phyloP scores from a whole-genome alignment of 1,140 invertebrate species.

The Maniola jurtina region DNA sequence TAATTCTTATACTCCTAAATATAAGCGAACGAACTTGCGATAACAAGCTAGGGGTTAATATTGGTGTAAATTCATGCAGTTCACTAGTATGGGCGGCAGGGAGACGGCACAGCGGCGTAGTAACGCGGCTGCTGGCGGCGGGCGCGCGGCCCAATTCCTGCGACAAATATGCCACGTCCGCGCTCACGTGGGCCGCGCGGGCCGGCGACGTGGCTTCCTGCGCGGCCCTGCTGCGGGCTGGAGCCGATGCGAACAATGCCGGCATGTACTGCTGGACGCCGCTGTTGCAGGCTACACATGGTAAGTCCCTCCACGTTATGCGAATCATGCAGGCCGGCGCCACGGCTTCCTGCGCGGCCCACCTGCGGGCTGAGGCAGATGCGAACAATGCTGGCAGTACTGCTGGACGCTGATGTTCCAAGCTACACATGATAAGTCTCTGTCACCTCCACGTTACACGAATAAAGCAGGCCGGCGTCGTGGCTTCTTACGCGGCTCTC shows the following conservation, averaged over 20 bases:
- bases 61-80: constrained; percentile 41
- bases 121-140: constrained; percentile 87
- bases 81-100: constrained; percentile 97
- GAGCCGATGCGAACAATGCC: constrained; percentile 80
- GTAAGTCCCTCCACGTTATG: constrained; percentile 34
- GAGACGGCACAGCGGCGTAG: constrained; percentile 92
- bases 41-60: not conserved
- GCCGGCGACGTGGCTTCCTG: constrained; percentile 95
- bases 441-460: not conserved
- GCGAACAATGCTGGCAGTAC: constrained; percentile 85
- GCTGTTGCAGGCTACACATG: constrained; percentile 91
- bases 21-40: too few species aligned
- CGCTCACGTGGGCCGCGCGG: constrained; percentile 96
- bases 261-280: constrained; percentile 97
- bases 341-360: too few species aligned
- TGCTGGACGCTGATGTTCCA: constrained; percentile 94
- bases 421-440: not conserved
- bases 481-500: constrained; percentile 90
- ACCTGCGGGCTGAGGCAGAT: constrained; percentile 36
- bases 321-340: constrained; percentile 20
- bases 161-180: constrained; percentile 98
- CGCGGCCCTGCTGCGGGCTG: constrained; percentile 88
- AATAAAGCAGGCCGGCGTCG: constrained; percentile 84
- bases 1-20: not conserved
- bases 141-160: constrained; percentile 95